Evolutionary conservation across 2,888 invertebrate genomes (phyloP), one percentile per base, ranked within the genome.

Genomic region (Eupsilia transversa): DNA sequence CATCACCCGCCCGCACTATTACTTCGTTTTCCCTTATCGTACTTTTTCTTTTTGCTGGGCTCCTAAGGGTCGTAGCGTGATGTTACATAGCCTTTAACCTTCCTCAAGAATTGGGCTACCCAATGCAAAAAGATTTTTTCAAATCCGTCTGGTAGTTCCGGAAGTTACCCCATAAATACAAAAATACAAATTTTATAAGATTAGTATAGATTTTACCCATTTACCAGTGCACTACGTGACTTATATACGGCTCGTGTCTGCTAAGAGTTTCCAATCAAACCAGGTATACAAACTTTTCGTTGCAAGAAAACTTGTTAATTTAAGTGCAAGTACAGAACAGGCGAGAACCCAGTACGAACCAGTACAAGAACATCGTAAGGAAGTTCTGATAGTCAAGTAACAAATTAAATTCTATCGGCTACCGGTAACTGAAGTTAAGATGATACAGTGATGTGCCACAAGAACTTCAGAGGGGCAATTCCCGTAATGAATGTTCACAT

Each of bases 251-350:
- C n/a, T 27, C 27, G 35, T 60, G 38, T 67, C 23, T 67, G 27
- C 30, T 61, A 57, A n/a, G 17, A 72, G 27, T 64, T 64, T 64
- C 57, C 56, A 73, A 74, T 57, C 49, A 64, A 74, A 54, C 57
- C 74, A 52, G 49, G 74, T 56, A 30, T 0, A 46, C 49, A 17
- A 77, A 63, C 56, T 75, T 60, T 52, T 27, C 20, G 23, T 60
- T 49, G 30, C 43, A 60, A 43, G 63, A 57, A 77, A 83, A 79
- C 70, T 78, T 66, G 46, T 69, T 74, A 71, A 75, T 68, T 77
- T 49, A 60, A 54, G 71, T 77, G 69, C 72, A 66, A 49, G 56
- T 63, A 38, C 30, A 46, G 41, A 60, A 49, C 52, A 35, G 52
- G 35, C 27, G 30, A 41, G 41, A 63, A 54, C 52, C 49, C 30